These are phyloP conservation scores for Hololepta plana DNA, from an alignment of 2,888 invertebrate species.

Conservation along the genomic window DNA sequence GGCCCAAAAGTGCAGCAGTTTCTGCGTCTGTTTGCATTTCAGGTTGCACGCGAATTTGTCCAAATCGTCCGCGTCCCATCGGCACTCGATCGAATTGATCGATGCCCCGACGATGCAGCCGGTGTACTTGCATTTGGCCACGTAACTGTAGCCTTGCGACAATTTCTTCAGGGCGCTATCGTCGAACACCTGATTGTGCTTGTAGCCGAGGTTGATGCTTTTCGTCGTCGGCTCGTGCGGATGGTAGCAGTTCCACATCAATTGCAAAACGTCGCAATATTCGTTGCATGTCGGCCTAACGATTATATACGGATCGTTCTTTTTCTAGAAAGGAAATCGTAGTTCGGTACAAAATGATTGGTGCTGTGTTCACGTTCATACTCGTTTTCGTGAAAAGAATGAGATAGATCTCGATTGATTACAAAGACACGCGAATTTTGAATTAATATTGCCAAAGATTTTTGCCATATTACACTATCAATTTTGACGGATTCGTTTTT, in stretches of 20 bases:
- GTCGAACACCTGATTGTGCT: slow-evolving; percentile 23
- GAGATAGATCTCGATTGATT: too few species aligned
- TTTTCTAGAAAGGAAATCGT: slow-evolving; percentile 6
- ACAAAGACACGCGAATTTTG: too few species aligned
- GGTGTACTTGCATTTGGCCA: slow-evolving; percentile 24
- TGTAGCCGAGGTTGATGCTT: slow-evolving; percentile 28
- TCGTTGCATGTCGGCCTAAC: slow-evolving; percentile 27
- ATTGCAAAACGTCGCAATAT: slow-evolving; percentile 26
- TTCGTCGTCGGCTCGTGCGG: slow-evolving; percentile 33
- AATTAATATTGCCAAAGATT: too few species aligned
- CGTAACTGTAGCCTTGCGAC: slow-evolving; percentile 23
- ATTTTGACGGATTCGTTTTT: too few species aligned
- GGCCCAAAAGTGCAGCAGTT: slow-evolving; percentile 33
- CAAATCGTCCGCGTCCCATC: slow-evolving; percentile 32
- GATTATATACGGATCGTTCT: slow-evolving; percentile 20
- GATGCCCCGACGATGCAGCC: slow-evolving; percentile 28
- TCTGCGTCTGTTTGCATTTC: slow-evolving; percentile 22
- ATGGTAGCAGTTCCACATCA: slow-evolving; percentile 33
- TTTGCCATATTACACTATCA: too few species aligned
- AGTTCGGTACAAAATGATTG: too few species aligned
- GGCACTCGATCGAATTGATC: slow-evolving; percentile 29
- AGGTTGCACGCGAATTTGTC: slow-evolving; percentile 34
- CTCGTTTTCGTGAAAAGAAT: too few species aligned
- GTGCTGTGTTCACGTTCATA: too few species aligned
- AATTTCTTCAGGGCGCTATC: slow-evolving; percentile 26